Evolutionary conservation across 2,113 vertebrate genomes (phyloP).

Genomic region (Zosterops japonicus): DNA sequence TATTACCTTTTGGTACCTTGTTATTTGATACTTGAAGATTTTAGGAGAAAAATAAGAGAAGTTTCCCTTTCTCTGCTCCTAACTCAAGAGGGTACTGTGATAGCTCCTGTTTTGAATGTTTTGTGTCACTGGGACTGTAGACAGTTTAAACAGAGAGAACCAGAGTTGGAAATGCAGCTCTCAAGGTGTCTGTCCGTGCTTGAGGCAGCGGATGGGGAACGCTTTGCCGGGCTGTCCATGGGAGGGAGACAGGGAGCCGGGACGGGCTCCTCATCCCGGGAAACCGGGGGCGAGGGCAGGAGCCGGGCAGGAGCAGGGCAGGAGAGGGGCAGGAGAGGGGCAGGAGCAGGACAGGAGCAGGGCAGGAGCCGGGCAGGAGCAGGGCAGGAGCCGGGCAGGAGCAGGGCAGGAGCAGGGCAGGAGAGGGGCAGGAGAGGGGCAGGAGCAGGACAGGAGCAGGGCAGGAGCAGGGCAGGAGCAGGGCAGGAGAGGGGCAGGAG

Average conservation of each 20-base stretch:
- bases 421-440: too few species aligned
- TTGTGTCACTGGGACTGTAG: background rate
- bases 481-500: background rate
- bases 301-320: too few species aligned
- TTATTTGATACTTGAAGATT: background rate
- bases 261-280: background rate
- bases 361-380: too few species aligned
- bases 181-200: background rate
- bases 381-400: too few species aligned
- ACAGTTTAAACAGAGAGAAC: background rate
- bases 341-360: too few species aligned
- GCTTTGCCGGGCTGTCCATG: background rate
- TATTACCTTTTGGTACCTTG: background rate
- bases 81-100: background rate
- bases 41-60: background rate
- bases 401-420: too few species aligned
- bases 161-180: background rate
- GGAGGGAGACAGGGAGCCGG: background rate
- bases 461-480: background rate
- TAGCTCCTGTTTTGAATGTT: background rate
- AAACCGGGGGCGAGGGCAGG: background rate
- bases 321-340: too few species aligned
- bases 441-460: too few species aligned
- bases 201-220: background rate
- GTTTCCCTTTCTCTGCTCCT: background rate